Conservation (phyloP, 37 sponge, comb jelly and placozoan genomes). For the Halisarca cf. caerulea region DNA sequence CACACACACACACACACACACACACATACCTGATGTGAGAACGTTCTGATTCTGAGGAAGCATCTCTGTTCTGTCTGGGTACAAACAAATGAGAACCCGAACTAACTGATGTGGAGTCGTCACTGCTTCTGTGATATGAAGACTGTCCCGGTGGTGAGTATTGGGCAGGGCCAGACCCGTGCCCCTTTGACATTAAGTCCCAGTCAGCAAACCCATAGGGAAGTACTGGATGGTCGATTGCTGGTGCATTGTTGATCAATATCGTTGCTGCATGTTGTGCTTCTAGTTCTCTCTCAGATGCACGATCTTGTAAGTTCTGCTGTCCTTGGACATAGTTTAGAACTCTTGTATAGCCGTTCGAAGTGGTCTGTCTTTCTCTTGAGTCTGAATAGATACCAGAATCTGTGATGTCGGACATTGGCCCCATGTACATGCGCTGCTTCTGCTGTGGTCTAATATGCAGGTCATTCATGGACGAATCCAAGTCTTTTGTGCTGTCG, state of each 20-base stretch:
- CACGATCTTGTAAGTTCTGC: neutral
- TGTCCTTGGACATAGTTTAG: constrained; percentile 37
- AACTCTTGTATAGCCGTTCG: neutral
- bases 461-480: constrained; percentile 57
- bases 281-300: constrained; percentile 26
- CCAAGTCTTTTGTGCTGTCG: constrained; percentile 38
- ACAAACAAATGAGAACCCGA: constrained; percentile 1
- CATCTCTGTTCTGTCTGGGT: neutral
- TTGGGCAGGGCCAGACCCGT: neutral
- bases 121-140: neutral
- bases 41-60: too few relatives aligned
- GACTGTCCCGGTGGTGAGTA: neutral
- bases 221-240: constrained; percentile 33
- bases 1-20: too few relatives aligned
- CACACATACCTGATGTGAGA: too few relatives aligned
- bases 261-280: constrained; percentile 61
- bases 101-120: neutral
- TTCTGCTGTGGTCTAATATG: constrained; percentile 51
- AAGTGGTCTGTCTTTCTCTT: neutral
- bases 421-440: neutral
- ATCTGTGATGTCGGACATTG: neutral
- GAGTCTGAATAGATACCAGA: neutral
- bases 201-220: neutral
- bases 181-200: neutral
- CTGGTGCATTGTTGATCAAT: constrained; percentile 43